phyloP scores from a whole-genome alignment of 1,140 invertebrate genomes.

The Probaryconus sp. region DNA sequence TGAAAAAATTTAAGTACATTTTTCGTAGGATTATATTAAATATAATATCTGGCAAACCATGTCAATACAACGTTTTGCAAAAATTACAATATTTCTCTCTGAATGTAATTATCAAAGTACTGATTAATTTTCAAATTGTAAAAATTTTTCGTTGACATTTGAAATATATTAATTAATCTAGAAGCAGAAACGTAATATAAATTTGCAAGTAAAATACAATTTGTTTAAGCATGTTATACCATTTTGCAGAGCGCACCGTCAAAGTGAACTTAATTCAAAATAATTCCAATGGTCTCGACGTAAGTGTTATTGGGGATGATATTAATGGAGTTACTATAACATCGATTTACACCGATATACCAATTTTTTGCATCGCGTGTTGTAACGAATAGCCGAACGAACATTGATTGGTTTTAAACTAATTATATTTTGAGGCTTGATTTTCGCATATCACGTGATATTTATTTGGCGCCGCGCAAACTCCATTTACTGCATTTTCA shows the following conservation, averaged over 20 bases:
- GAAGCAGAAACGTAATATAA: background rate
- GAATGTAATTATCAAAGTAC: too few relatives aligned
- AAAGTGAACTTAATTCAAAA: slow-evolving; percentile 22
- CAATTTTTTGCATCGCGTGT: slow-evolving; percentile 55
- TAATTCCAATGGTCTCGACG: slow-evolving; percentile 22
- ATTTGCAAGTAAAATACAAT: slow-evolving; percentile 14
- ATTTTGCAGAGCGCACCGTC: slow-evolving; percentile 28
- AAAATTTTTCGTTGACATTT: too few relatives aligned
- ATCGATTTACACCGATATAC: slow-evolving; percentile 33
- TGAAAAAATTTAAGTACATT: too few relatives aligned
- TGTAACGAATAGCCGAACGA: slow-evolving; percentile 35
- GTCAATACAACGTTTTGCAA: too few relatives aligned
- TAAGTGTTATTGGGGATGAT: slow-evolving; percentile 26
- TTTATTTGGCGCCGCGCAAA: slow-evolving; percentile 34
- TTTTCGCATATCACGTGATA: slow-evolving; percentile 55
- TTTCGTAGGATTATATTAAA: too few relatives aligned
- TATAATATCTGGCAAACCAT: too few relatives aligned
- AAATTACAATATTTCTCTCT: too few relatives aligned
- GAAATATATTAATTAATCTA: too few relatives aligned
- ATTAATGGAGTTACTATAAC: slow-evolving; percentile 49
- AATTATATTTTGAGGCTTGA: slow-evolving; percentile 53
- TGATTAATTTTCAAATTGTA: too few relatives aligned
- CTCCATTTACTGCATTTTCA: background rate
- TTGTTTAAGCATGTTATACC: slow-evolving; percentile 35
- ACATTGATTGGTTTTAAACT: slow-evolving; percentile 56